Base-by-base conservation (phyloP, 2,888 invertebrate genomes). In the Xanthorhoe designata region DNA sequence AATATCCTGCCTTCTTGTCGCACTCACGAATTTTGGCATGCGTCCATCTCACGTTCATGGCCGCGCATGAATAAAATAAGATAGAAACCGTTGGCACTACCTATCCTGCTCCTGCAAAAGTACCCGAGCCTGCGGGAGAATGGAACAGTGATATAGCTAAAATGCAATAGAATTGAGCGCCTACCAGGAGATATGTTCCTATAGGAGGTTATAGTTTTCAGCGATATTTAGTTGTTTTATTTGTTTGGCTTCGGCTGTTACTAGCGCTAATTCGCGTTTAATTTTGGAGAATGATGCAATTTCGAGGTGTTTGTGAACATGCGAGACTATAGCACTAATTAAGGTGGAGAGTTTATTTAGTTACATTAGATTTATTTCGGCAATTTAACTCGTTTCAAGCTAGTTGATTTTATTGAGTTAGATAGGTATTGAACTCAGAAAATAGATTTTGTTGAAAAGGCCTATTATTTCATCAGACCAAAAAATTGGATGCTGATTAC, bases 51-150 rank as follows among this genome's bases (percentile, higher is more conserved):
- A 65, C 65, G 67, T 68, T 70, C 68, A 66, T 86, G 74, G 79
- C 73, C 68, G 75, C 85, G 83, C 86, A 87, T 90, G 86, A 90
- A 90, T 89, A 90, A 90, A 88, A 87, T 85, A 89, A 86, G 87
- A 86, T 78, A 79, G 83, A 79, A 80, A 81, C 78, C 80, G 80
- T 81, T 80, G 79, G 75, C 77, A 76, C 81, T 85, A 83, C 76
- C 87, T 78, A 79, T 88, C 89, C 83, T 85, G 64, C 81, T 91
- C 86, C 62, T 61, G 71, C 73, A 63, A 56, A 66, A 52, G 66
- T 70, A 69, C 69, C 71, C 72, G 71, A 56, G 65, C 65, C 64
- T 69, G 73, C 61, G 84, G 70, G 68, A 62, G 81, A 90, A 77
- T 75, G 85, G 78, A 87, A 84, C 68, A 73, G 83, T 71, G 69